Conservation (phyloP, 2,888 invertebrate genomes). For the Hedya salicella region DNA sequence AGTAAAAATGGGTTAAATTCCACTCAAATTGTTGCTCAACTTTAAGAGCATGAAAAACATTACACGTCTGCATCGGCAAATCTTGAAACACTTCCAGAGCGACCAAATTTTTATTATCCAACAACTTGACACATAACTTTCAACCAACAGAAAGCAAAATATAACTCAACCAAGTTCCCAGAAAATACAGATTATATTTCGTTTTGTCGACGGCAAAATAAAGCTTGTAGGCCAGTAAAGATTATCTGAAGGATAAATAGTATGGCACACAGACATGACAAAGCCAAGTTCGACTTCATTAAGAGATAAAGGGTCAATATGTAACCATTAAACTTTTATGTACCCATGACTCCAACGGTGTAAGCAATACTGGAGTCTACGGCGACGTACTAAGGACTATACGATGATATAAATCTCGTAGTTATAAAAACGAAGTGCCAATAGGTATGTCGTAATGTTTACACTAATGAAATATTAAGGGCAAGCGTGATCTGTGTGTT, state of each 20-base stretch:
- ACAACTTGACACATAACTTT: background rate
- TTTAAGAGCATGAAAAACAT: slow-evolving; percentile 15
- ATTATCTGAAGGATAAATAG: slow-evolving; percentile 40
- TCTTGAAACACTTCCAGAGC: slow-evolving; percentile 26
- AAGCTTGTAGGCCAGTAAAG: slow-evolving; percentile 22
- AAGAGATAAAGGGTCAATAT: slow-evolving; percentile 43
- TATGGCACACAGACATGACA: slow-evolving; percentile 42
- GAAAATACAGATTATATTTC: background rate
- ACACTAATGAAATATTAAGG: slow-evolving; percentile 37
- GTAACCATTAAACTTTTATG: slow-evolving; percentile 40
- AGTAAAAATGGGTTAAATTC: background rate
- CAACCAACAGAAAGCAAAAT: background rate
- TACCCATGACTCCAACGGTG: background rate
- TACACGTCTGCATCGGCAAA: slow-evolving; percentile 29
- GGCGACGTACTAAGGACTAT: background rate
- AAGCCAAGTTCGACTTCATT: slow-evolving; percentile 40
- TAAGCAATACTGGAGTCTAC: background rate
- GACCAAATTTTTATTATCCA: slow-evolving; percentile 27
- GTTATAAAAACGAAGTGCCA: slow-evolving; percentile 34
- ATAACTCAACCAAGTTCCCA: background rate
- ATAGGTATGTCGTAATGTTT: slow-evolving; percentile 42
- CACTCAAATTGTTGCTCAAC: slow-evolving; percentile 19
- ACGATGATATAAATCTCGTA: slow-evolving; percentile 5
- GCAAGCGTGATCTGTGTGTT: slow-evolving; percentile 15
- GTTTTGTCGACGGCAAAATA: background rate